These are phyloP conservation scores for Riptortus pedestris DNA, from an alignment of 1,140 invertebrate species.

Conservation along the genomic window DNA sequence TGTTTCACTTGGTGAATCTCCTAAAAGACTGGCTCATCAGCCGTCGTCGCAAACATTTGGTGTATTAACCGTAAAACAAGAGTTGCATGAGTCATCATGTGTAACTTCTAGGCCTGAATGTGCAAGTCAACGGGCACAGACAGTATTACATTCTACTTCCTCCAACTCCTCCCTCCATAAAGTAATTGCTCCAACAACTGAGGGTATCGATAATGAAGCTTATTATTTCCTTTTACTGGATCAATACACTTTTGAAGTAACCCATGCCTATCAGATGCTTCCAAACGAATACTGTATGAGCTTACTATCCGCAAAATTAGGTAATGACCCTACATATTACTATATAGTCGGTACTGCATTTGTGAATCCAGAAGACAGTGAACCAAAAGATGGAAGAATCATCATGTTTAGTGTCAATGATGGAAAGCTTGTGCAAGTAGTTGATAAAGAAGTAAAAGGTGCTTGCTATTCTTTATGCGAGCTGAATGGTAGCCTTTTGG, in stretches of 20 bases:
- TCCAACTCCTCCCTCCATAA: conserved; percentile 37
- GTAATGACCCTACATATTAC: conserved; percentile 83
- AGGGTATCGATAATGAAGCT: conserved; percentile 61
- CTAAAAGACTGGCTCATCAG: conserved; percentile 87
- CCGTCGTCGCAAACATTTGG: conserved; percentile 90
- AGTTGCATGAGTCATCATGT: conserved; percentile 63
- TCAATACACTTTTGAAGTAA: conserved; percentile 92
- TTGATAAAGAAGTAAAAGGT: conserved; percentile 94
- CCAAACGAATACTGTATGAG: conserved; percentile 80
- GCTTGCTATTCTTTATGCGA: conserved; percentile 83
- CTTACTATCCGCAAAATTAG: conserved; percentile 78
- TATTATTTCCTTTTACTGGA: conserved; percentile 88
- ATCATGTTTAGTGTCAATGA: conserved; percentile 86
- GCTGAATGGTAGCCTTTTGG: conserved; percentile 91
- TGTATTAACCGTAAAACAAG: conserved; percentile 79
- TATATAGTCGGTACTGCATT: conserved; percentile 90
- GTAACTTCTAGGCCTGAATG: conserved; percentile 57
- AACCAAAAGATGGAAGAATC: conserved; percentile 80
- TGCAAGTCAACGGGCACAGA: conserved; percentile 64
- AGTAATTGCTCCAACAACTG: conserved; percentile 35
- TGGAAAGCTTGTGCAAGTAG: conserved; percentile 76
- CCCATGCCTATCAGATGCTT: conserved; percentile 87
- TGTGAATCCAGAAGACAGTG: conserved; percentile 87
- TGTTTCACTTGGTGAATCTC: conserved; percentile 86
- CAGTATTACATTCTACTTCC: conserved; percentile 38